Evolutionary conservation across 2,113 vertebrate genomes (phyloP).

Genomic region (Aegithalos caudatus): DNA sequence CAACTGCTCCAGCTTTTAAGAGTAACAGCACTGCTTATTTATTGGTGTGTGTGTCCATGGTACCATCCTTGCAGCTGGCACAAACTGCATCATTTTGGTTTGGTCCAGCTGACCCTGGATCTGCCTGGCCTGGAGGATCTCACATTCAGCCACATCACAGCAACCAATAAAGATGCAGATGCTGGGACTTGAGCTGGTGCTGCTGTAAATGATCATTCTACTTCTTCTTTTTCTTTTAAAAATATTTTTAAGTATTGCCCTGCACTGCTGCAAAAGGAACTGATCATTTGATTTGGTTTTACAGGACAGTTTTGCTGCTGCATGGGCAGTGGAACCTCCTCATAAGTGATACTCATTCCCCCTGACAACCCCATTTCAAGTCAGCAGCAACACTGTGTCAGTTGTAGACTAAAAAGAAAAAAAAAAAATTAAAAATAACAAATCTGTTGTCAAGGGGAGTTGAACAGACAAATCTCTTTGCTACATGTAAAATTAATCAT

Average conservation of each 20-base stretch:
- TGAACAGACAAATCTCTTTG: not conserved
- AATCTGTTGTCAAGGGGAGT: not conserved
- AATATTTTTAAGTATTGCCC: not conserved
- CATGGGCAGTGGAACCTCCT: not conserved
- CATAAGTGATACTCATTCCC: not conserved
- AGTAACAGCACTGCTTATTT: not conserved
- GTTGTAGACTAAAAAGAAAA: not conserved
- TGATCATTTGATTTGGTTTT: not conserved
- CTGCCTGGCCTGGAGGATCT: not conserved
- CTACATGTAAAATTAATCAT: constrained; percentile 32
- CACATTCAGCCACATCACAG: not conserved
- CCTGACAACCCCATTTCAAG: not conserved
- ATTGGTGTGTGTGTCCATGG: not conserved
- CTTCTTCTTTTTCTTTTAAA: not conserved
- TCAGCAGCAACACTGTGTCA: not conserved
- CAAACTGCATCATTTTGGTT: not conserved
- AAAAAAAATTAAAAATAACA: not conserved
- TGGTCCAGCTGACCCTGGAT: not conserved
- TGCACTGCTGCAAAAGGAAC: not conserved
- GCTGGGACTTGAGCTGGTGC: not conserved
- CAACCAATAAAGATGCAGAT: not conserved
- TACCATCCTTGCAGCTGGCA: not conserved
- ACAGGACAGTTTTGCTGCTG: not conserved
- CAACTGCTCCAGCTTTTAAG: not conserved
- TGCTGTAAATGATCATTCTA: not conserved